Base-by-base conservation (phyloP, 2,888 invertebrate species). In the Plutella xylostella region DNA sequence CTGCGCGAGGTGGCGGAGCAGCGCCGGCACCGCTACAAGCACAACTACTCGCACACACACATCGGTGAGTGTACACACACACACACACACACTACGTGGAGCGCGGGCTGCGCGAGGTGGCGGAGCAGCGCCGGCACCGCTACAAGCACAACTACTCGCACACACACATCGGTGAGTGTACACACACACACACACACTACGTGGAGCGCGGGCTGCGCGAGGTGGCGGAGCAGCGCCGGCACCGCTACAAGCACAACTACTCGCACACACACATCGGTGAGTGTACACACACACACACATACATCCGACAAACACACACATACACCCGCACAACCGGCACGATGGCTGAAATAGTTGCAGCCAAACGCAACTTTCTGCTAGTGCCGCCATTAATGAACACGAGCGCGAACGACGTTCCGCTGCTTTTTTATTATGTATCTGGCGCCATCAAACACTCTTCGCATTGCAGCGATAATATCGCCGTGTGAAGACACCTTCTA, bases 1-100 rank as follows among this genome's bases (percentile, higher is more conserved):
- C 76, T 95, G 49, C 63, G 70, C 4, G 82, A 84, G 51, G 79
- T 84, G 31, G 84, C 76, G 37, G 84, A 84, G 46, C 76, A 80
- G 55, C 56, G 83, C 48, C 61, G 69, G 63, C 71, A 76, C 3
- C 58, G 74, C 5, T 76, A 63, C 60, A 73, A 72, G 46, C 75
- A 75, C 55, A 78, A 76, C 56, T 77, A 67, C 55, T 73, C 72
- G 44, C 50, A 66, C 1, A 75, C 77, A 18, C 74, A 71, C 50
- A 77, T 77, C 20, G 73, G 79, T 77, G 34, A 54, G 61, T 49
- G 31, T 39, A n/a, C 65, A n/a, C n/a, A n/a, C n/a, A n/a, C n/a
- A n/a, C n/a, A n/a, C n/a, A n/a, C n/a, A n/a, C n/a, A n/a, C 91
- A 92, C 62, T 95, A 92, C 66, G 93, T 96, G 53, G 91, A 92